Evolutionary conservation across 92 coral and sea anemone genomes (phyloP).

Genomic region (Phenganax marumi): DNA sequence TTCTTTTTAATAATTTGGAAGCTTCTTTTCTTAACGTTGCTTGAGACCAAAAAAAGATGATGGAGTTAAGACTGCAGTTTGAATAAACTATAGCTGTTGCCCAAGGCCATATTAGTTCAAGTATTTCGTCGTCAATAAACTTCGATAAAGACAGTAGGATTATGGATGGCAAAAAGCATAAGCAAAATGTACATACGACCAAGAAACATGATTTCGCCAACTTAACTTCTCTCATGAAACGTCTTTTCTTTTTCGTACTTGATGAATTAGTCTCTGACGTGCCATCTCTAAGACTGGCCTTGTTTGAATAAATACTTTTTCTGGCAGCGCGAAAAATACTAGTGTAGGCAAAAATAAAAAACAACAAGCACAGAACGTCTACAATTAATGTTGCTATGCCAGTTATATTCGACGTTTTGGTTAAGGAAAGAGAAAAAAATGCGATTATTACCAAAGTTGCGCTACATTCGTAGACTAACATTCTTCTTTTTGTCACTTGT

Average conservation of each 20-base stretch:
- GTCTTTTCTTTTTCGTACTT: not conserved
- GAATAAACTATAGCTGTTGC: not conserved
- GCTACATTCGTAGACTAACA: not conserved
- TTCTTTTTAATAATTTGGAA: too few relatives aligned
- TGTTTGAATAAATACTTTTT: not conserved
- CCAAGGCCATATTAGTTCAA: not conserved
- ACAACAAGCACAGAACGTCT: not conserved
- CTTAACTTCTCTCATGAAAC: not conserved
- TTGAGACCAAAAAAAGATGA: not conserved
- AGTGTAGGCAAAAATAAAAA: not conserved
- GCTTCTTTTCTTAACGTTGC: not conserved
- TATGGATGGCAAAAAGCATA: not conserved
- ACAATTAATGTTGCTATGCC: not conserved
- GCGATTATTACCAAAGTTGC: not conserved
- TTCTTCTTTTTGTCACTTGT: slow-evolving; percentile 1
- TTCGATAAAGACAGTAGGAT: not conserved
- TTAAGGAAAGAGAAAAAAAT: not conserved
- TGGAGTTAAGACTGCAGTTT: not conserved
- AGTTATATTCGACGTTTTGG: not conserved
- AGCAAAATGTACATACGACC: not conserved
- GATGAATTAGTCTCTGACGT: not conserved
- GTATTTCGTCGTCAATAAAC: not conserved
- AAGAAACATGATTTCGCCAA: not conserved
- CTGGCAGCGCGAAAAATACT: not conserved
- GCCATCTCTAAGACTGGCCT: not conserved